Conservation (phyloP, 2,888 invertebrate species). For the Gnatocerus cornutus region DNA sequence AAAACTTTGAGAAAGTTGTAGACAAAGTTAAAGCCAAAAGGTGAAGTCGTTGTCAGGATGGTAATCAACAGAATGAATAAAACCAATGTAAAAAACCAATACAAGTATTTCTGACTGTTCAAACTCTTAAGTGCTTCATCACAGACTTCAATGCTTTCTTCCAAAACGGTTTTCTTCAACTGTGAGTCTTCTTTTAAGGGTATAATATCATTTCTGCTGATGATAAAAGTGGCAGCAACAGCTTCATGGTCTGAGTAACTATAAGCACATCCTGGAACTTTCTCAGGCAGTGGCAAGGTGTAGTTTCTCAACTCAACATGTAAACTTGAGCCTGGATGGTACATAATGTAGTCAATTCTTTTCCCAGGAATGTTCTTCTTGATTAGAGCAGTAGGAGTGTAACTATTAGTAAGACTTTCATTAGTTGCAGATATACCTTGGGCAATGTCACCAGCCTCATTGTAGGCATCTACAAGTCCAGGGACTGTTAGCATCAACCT, state of each 20-base stretch:
- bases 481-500: conserved; percentile 76
- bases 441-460: conserved; percentile 62
- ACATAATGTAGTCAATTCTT: conserved; percentile 94
- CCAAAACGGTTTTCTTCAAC: conserved; percentile 67
- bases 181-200: conserved; percentile 51
- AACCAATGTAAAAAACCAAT: conserved; percentile 72
- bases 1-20: conserved; percentile 77
- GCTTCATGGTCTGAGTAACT: conserved; percentile 96
- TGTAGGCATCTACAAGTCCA: conserved; percentile 74
- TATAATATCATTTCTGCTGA: conserved; percentile 61
- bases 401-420: conserved; percentile 87
- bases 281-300: conserved; percentile 81
- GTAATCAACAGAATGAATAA: conserved; percentile 74
- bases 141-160: conserved; percentile 77
- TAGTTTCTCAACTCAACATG: conserved; percentile 74
- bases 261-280: conserved; percentile 81
- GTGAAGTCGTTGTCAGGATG: conserved; percentile 72
- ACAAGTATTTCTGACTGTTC: conserved; percentile 73
- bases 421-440: conserved; percentile 78
- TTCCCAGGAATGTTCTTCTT: conserved; percentile 81
- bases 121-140: conserved; percentile 74
- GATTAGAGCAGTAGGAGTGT: conserved; percentile 76
- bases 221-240: conserved; percentile 75
- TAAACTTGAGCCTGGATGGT: conserved; percentile 70
- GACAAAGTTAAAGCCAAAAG: conserved; percentile 65